Conservation (phyloP, 2,797 vertebrate genomes). For the Clarias laeviceps region DNA sequence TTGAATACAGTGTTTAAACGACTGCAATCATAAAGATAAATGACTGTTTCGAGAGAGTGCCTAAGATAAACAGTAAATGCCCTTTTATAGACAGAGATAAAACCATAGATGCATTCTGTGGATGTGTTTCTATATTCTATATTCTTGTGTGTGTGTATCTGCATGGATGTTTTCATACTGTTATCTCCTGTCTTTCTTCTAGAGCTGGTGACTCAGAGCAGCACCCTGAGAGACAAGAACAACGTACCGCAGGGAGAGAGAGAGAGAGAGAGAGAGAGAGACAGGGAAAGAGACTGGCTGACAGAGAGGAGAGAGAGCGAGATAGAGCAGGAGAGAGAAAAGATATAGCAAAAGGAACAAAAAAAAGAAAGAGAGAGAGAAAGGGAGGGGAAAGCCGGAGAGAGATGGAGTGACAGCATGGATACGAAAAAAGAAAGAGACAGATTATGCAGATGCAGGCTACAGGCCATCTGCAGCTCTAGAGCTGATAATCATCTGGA, state of each 20-base stretch:
- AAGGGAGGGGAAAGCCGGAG: neutral
- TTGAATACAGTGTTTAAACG: neutral
- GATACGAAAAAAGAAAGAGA: slow-evolving; percentile 7
- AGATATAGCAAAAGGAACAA: slow-evolving; percentile 4
- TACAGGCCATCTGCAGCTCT: slow-evolving; percentile 19
- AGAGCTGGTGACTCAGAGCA: slow-evolving; percentile 54
- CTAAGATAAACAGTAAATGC: neutral
- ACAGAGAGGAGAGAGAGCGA: slow-evolving; percentile 22
- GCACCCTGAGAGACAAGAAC: slow-evolving; percentile 42
- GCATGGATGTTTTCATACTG: slow-evolving; percentile 43
- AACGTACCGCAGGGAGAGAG: slow-evolving; percentile 22
- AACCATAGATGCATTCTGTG: neutral
- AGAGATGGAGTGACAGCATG: slow-evolving; percentile 22
- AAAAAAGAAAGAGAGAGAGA: neutral
- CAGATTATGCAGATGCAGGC: slow-evolving; percentile 25
- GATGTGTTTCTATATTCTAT: neutral
- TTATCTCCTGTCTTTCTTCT: slow-evolving; percentile 52
- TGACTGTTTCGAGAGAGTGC: neutral
- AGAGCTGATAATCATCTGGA: neutral
- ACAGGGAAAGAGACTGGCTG: slow-evolving; percentile 17
- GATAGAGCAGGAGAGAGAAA: neutral
- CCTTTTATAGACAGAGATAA: neutral
- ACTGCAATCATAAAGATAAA: neutral
- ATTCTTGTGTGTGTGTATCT: slow-evolving; percentile 14
- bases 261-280: slow-evolving; percentile 28